Conservation (phyloP, 2,888 invertebrate species). For the Pyrochroa serraticornis region DNA sequence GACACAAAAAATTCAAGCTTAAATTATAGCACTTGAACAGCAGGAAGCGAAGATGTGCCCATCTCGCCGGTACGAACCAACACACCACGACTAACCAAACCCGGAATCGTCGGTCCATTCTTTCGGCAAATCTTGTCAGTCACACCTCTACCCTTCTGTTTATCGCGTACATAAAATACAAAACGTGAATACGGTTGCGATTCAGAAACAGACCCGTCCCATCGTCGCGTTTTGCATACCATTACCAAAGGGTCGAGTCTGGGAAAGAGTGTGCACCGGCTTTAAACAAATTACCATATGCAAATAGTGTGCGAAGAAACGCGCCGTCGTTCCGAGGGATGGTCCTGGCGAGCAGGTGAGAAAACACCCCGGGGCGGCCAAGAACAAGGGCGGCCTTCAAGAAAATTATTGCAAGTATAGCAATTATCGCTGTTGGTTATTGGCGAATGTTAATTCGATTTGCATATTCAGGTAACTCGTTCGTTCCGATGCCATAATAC, state of each 20-base stretch:
- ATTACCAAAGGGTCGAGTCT: conserved; percentile 36
- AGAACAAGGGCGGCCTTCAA: conserved; percentile 7
- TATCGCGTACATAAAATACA: conserved; percentile 42
- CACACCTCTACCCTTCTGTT: conserved; percentile 58
- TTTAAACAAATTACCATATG: conserved; percentile 33
- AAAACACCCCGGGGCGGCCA: conserved; percentile 27
- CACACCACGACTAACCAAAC: conserved; percentile 1
- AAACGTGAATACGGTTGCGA: conserved; percentile 30
- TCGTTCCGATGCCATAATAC: conserved; percentile 38
- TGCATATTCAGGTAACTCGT: conserved; percentile 51
- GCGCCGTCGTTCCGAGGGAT: background rate
- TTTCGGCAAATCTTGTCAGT: conserved; percentile 56
- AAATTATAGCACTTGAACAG: too few species aligned
- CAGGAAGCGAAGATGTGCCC: too few species aligned
- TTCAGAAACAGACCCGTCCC: conserved; percentile 36
- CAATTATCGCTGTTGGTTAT: conserved; percentile 46
- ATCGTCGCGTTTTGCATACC: conserved; percentile 48
- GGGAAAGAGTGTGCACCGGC: conserved; percentile 17
- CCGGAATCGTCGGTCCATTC: conserved; percentile 33
- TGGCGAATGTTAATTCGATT: conserved; percentile 48
- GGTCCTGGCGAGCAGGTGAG: conserved; percentile 33
- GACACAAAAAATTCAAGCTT: too few species aligned
- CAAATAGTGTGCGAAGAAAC: conserved; percentile 38
- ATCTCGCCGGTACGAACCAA: background rate
- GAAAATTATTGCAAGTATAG: conserved; percentile 27